Conservation (phyloP, 2,888 invertebrate genomes). For the Pandemis heparana region DNA sequence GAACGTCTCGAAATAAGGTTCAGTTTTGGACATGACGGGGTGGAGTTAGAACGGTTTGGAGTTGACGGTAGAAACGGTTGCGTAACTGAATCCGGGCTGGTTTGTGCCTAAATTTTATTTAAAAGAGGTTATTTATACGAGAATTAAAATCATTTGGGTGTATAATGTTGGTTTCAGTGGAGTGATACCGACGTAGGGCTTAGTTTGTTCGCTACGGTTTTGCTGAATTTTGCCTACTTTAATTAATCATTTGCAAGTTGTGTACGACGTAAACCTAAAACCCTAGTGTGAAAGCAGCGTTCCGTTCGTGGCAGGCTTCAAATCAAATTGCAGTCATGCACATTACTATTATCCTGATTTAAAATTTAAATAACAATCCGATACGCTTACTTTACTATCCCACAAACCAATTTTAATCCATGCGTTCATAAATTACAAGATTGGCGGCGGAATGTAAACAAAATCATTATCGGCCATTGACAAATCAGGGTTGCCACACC, state of each 20-base stretch:
- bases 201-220: background rate
- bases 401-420: conserved; percentile 8
- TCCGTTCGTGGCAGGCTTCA: too few relatives aligned
- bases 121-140: conserved; percentile 5
- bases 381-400: background rate
- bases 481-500: conserved; percentile 26
- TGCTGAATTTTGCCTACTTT: background rate
- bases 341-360: background rate
- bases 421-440: conserved; percentile 15
- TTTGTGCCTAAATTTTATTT: conserved; percentile 7
- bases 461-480: conserved; percentile 39
- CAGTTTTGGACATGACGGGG: background rate
- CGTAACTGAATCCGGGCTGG: conserved; percentile 16
- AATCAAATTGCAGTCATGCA: background rate
- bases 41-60: background rate
- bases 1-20: background rate
- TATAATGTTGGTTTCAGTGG: background rate
- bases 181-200: background rate
- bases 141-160: conserved; percentile 3
- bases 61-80: conserved; percentile 7
- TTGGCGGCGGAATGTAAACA: conserved; percentile 30
- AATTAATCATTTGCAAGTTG: too few relatives aligned
- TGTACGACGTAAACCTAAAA: too few relatives aligned
- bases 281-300: too few relatives aligned
- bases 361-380: background rate